phyloP scores from a whole-genome alignment of 2,113 vertebrate species.

The Notothenia coriiceps region DNA sequence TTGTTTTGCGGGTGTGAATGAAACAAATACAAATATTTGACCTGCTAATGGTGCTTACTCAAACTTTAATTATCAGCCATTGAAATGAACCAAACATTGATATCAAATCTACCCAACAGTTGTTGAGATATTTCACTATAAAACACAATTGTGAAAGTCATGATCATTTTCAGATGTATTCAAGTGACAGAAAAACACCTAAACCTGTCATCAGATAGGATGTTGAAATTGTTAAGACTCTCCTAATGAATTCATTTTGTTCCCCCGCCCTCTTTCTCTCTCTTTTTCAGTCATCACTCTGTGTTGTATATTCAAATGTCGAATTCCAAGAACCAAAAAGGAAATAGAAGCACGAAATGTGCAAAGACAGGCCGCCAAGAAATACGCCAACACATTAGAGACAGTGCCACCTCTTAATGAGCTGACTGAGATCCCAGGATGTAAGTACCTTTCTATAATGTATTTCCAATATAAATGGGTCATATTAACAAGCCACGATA shows the following conservation, averaged over 20 bases:
- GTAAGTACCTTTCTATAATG: slow-evolving; percentile 71
- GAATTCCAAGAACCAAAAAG: slow-evolving; percentile 94
- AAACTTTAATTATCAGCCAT: neutral
- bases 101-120: neutral
- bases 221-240: neutral
- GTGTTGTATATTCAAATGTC: slow-evolving; percentile 98
- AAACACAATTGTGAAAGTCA: neutral
- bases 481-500: neutral
- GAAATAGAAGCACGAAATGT: slow-evolving; percentile 94
- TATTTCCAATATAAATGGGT: neutral
- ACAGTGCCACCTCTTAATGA: slow-evolving; percentile 93
- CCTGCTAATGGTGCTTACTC: neutral
- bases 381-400: slow-evolving; percentile 94
- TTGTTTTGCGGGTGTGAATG: neutral
- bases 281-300: slow-evolving; percentile 90
- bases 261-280: neutral
- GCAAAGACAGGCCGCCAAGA: slow-evolving; percentile 92
- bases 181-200: too few species aligned
- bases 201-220: too few species aligned
- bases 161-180: too few species aligned
- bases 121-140: neutral
- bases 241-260: neutral
- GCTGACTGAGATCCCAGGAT: slow-evolving; percentile 92
- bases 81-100: neutral
- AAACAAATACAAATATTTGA: neutral